Conservation (phyloP, 1,140 invertebrate genomes). For the Helicoverpa zea region DNA sequence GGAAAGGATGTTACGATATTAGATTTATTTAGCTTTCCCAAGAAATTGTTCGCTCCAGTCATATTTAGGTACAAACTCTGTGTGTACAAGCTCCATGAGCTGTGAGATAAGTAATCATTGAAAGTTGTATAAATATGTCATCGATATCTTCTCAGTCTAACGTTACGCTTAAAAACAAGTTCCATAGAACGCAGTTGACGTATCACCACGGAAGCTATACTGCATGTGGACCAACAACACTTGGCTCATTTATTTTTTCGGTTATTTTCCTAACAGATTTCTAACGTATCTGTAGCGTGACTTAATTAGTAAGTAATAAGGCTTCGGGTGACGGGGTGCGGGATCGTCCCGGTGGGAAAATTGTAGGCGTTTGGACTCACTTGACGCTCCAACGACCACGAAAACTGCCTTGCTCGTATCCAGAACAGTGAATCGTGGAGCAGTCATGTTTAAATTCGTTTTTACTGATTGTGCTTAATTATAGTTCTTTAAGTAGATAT, state of each 20-base stretch:
- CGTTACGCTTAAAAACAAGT: too few species aligned
- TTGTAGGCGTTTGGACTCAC: conserved; percentile 70
- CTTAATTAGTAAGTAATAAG: conserved; percentile 71
- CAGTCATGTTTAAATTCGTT: background rate
- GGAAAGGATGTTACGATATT: too few species aligned
- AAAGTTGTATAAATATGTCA: too few species aligned
- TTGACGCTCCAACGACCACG: conserved; percentile 78
- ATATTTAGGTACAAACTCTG: too few species aligned
- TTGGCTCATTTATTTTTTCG: conserved; percentile 6
- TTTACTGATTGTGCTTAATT: background rate
- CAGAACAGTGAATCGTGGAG: conserved; percentile 61
- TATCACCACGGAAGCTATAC: too few species aligned
- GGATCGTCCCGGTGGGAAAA: conserved; percentile 75
- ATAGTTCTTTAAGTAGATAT: too few species aligned
- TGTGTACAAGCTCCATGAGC: too few species aligned
- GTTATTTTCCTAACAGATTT: conserved; percentile 37
- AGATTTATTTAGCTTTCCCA: too few species aligned
- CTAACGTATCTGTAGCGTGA: conserved; percentile 48
- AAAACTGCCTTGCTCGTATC: conserved; percentile 70
- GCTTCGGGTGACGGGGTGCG: conserved; percentile 69
- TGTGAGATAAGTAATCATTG: too few species aligned
- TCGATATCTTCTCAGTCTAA: too few species aligned
- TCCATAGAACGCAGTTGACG: too few species aligned
- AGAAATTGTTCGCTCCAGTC: too few species aligned
- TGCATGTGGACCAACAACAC: background rate